Base-by-base conservation (phyloP, 2,113 vertebrate genomes). In the Paracanthobrama guichenoti region DNA sequence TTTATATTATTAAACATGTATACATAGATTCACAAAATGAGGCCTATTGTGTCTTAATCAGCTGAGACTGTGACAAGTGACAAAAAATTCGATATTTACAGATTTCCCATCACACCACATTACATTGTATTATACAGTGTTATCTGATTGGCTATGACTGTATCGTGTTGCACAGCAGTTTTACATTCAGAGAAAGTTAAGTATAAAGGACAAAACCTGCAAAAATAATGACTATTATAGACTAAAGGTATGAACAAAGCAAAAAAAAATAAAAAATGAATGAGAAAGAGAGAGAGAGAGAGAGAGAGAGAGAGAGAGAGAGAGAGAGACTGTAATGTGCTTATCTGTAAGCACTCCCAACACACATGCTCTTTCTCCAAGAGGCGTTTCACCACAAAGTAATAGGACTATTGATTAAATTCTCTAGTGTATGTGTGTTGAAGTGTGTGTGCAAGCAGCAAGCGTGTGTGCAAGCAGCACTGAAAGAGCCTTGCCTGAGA, bases 321-420 rank as follows among this genome's bases (percentile, higher is more conserved):
- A 24, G 66, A 73, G 12, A 59, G 83, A 60, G 83, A 71, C 62
- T 44, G 62, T 28, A 42, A 66, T 26, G 72, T 50, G 62, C n/a
- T 72, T 75, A 76, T 83, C 82, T 66, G 11, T 72, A 82, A 83
- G 44, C 74, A 83, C 81, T 83, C 62, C 76, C 60, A 28, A 44
- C 62, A 57, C 76, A 20, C 66, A 57, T 79, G 57, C 39, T 31
- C 55, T 67, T 66, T 71, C 76, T 66, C 76, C n/a, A 20, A 83
- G 64, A 76, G 69, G 53, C 26, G 53, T 73, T 75, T 72, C 48
- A 72, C 44, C 77, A 84, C 82, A 81, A 84, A 80, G 83, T 66
- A 87, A 87, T 81, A 84, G 82, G 39, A 79, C 76, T 67, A 87
- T 82, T 64, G 62, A 87, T 80, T 50, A 50, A 55, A 79, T 85